A percentile compares a stretch with the other conserved stretches of the same genome.
Conservation (phyloP, 1,140 invertebrate genomes). For the Cheumatopsyche charites region DNA sequence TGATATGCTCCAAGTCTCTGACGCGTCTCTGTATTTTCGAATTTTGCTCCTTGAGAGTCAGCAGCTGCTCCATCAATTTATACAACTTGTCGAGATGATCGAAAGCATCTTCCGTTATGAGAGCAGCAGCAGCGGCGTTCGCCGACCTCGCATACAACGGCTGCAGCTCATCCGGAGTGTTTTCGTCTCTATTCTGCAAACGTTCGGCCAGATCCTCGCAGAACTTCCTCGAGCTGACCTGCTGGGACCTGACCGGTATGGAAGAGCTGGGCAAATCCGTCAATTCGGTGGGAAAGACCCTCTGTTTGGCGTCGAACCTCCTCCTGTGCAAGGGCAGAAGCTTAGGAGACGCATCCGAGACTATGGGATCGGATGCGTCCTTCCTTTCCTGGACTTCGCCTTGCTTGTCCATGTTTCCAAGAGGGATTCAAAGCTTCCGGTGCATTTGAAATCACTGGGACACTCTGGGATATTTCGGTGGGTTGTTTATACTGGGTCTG, state of each 20-base stretch:
- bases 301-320: conserved; percentile 45
- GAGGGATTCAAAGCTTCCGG: no score
- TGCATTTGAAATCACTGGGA: no score
- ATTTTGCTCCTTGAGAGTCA: conserved; percentile 74
- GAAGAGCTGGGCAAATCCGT: conserved; percentile 31
- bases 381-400: conserved; percentile 1
- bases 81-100: conserved; percentile 80
- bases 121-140: conserved; percentile 57
- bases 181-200: conserved; percentile 32
- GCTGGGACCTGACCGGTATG: background rate
- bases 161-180: conserved; percentile 42
- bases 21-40: conserved; percentile 69
- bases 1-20: conserved; percentile 75
- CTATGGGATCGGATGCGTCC: background rate
- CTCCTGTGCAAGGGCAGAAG: conserved; percentile 40
- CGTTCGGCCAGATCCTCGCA: conserved; percentile 40
- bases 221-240: conserved; percentile 35
- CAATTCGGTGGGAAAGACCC: conserved; percentile 35
- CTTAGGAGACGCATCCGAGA: background rate
- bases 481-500: background rate
- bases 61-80: conserved; percentile 75
- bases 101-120: conserved; percentile 66
- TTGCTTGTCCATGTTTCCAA: conserved; percentile 26
- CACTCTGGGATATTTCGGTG: no score
- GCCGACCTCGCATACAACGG: conserved; percentile 54